Base-by-base conservation (phyloP, 1,140 invertebrate species). In the Drosophila burlai region DNA sequence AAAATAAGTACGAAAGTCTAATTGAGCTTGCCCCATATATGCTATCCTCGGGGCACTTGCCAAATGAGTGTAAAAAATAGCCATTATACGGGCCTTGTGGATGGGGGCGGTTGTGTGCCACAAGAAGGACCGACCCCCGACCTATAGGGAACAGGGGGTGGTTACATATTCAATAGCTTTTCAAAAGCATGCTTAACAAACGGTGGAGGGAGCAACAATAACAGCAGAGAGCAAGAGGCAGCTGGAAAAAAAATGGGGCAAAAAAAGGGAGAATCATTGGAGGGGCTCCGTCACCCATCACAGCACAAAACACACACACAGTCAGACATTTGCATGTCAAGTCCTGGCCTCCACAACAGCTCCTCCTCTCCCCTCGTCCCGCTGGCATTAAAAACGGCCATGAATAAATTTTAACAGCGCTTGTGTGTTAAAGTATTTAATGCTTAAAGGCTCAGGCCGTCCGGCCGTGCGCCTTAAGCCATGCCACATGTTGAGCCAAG, bases 381-480 rank as follows among this genome's bases (percentile, higher is more conserved):
- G 77, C 62, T 36, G 71, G 83, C 76, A 89, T 87, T 87, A 89
- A 89, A 90, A 89, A 84, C 81, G 75, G 62, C 81, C 85, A 89
- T 89, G 84, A 90, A 89, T 89, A 89, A 89, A 89, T 89, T 89
- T 89, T 83, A 90, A 90, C 84, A 81, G 74, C 84, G 85, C 85
- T 80, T 89, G 85, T 87, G 84, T 87, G 84, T 87, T 89, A 89
- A 89, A 89, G 84, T 90, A 89, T 89, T 89, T 89, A 89, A 89
- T 89, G 81, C 84, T 89, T 90, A 84, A 90, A 81, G 84, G 81
- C 84, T 87, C 83, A 87, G 81, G 54, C 68, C 55, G 76, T 83
- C 80, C 83, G 81, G 84, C 80, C 84, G 84, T 80, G 63, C 79
- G 84, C 67, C 81, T 87, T 89, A 89, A 87, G 84, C 84, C 76